These are phyloP conservation scores for Ochropacha duplaris DNA, from an alignment of 2,888 invertebrate genomes.

Conservation along the genomic window DNA sequence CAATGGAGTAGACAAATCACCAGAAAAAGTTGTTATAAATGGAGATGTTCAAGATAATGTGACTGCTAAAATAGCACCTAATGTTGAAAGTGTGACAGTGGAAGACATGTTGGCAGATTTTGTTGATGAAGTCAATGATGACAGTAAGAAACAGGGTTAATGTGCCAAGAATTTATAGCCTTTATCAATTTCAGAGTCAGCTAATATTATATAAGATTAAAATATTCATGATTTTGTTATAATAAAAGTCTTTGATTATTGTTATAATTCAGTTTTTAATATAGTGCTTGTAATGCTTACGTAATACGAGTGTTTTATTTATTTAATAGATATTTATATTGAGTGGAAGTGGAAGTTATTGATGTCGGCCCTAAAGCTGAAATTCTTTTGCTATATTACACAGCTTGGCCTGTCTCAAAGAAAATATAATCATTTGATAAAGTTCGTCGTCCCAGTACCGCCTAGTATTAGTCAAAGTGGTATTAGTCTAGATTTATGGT, in stretches of 20 bases:
- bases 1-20: constrained; percentile 42
- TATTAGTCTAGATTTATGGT: too few relatives aligned
- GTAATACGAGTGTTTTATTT: background rate
- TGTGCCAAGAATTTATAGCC: constrained; percentile 13
- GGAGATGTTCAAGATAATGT: constrained; percentile 19
- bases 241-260: background rate
- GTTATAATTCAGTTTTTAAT: background rate
- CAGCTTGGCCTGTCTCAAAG: too few relatives aligned
- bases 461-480: too few relatives aligned
- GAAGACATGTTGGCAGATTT: constrained; percentile 78
- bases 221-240: background rate
- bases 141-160: constrained; percentile 32
- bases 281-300: background rate
- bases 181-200: background rate
- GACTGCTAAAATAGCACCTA: constrained; percentile 24
- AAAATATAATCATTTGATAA: too few relatives aligned
- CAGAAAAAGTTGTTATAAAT: constrained; percentile 30
- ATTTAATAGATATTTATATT: background rate
- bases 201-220: background rate
- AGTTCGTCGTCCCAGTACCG: too few relatives aligned
- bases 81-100: constrained; percentile 39
- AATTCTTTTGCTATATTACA: too few relatives aligned
- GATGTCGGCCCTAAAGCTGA: too few relatives aligned
- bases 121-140: constrained; percentile 71
- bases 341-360: too few relatives aligned